phyloP scores from a whole-genome alignment of 2,113 vertebrate species.

The Thomomys bottae region DNA sequence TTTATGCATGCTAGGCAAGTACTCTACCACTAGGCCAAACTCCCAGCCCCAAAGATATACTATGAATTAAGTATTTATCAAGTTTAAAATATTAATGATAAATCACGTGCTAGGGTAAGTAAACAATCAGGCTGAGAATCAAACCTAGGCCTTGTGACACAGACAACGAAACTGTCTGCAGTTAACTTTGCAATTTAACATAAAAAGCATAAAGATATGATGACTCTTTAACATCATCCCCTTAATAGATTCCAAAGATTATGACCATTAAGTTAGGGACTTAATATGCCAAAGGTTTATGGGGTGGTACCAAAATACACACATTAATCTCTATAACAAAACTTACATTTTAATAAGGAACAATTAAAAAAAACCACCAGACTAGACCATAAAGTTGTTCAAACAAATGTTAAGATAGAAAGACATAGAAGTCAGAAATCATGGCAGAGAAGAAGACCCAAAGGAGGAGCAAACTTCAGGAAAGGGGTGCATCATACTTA shows the following conservation, averaged over 20 bases:
- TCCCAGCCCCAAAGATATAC: too few species aligned
- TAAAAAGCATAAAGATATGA: not conserved
- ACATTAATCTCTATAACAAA: not conserved
- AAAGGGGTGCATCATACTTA: not conserved
- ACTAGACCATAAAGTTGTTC: not conserved
- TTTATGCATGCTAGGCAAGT: too few species aligned
- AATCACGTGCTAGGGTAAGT: not conserved
- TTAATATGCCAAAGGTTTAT: not conserved
- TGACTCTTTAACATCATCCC: not conserved
- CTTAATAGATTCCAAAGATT: conserved; percentile 11
- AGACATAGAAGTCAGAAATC: not conserved
- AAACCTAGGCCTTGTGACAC: not conserved
- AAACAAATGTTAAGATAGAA: not conserved
- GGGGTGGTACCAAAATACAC: not conserved
- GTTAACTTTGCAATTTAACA: not conserved
- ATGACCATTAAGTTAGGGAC: not conserved
- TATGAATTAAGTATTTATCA: too few species aligned
- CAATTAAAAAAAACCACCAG: not conserved
- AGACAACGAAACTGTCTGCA: not conserved
- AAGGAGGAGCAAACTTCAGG: not conserved
- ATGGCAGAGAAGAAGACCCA: not conserved
- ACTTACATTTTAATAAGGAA: not conserved
- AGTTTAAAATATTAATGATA: not conserved
- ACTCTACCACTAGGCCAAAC: too few species aligned
- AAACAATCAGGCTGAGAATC: not conserved